These are phyloP conservation scores for Plodia interpunctella DNA, from an alignment of 1,140 invertebrate species.

Conservation along the genomic window DNA sequence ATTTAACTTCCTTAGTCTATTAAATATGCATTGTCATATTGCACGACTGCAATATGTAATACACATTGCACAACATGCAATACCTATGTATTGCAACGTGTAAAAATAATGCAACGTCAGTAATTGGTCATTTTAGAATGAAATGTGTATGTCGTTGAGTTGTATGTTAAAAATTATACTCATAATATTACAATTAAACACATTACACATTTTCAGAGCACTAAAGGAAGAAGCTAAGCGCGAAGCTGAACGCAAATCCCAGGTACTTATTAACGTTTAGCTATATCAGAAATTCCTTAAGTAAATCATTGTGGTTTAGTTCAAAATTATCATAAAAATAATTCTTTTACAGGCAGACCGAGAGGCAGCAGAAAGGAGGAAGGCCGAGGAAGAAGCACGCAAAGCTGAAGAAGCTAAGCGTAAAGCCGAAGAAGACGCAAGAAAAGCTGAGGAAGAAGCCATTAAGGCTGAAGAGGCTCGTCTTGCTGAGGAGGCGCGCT, in stretches of 20 bases:
- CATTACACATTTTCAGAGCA: constrained; percentile 48
- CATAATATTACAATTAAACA: background rate
- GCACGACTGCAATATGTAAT: no score
- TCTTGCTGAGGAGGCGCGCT: constrained; percentile 72
- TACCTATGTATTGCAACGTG: no score
- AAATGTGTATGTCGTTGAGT: no score
- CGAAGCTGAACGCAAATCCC: constrained; percentile 65
- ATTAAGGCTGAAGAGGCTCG: constrained; percentile 72
- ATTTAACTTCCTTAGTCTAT: constrained; percentile 17
- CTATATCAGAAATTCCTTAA: no score
- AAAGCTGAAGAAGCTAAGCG: constrained; percentile 65
- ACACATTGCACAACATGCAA: no score
- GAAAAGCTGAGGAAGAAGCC: constrained; percentile 72
- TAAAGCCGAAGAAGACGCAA: constrained; percentile 58
- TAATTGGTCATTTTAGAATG: no score
- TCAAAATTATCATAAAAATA: constrained; percentile 27
- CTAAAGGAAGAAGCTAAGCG: constrained; percentile 74
- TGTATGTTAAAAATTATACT: no score
- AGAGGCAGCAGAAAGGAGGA: constrained; percentile 49
- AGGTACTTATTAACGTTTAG: constrained; percentile 40
- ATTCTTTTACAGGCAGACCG: constrained; percentile 46
- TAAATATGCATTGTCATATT: no score
- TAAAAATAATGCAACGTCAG: no score
- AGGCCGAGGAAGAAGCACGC: constrained; percentile 75
- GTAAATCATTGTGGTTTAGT: background rate